Conservation (phyloP, 2,888 invertebrate species). For the Coleophora deauratella region DNA sequence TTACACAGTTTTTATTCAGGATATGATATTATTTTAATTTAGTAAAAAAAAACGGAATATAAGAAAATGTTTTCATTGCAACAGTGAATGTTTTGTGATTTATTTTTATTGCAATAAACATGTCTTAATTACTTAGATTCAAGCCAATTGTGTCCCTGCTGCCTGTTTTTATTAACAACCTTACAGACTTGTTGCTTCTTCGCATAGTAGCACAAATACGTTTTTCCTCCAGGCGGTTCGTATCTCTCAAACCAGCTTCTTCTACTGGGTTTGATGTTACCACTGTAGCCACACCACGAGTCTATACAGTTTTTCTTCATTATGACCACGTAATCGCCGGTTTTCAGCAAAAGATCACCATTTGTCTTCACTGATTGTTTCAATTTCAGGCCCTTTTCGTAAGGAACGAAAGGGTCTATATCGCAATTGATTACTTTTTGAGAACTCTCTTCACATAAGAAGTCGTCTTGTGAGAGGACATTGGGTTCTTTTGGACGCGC, state of each 20-base stretch:
- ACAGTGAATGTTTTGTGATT: no score
- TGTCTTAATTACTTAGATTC: no score
- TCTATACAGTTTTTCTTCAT: constrained; percentile 37
- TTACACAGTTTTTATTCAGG: no score
- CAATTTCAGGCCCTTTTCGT: constrained; percentile 30
- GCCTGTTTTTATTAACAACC: no score
- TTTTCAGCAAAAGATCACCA: constrained; percentile 42
- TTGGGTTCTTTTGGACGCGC: constrained; percentile 42
- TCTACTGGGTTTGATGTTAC: constrained; percentile 20
- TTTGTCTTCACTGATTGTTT: constrained; percentile 31
- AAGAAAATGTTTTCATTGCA: no score
- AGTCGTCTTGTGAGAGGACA: constrained; percentile 53
- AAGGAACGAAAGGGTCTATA: constrained; percentile 43
- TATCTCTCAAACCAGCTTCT: constrained; percentile 24
- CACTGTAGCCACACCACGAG: constrained; percentile 51
- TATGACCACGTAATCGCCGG: constrained; percentile 29
- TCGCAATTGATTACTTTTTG: constrained; percentile 41
- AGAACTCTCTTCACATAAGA: constrained; percentile 48
- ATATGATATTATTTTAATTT: no score
- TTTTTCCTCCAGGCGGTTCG: constrained; percentile 46
- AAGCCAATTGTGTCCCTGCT: no score
- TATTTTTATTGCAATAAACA: no score
- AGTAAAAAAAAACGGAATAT: no score
- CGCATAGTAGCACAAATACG: constrained; percentile 50
- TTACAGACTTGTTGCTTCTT: constrained; percentile 57